A percentile compares a stretch with the other conserved stretches of the same genome.
These are phyloP conservation scores for Octopus bimaculoides DNA, from an alignment of 1,140 invertebrate species.

Conservation along the genomic window DNA sequence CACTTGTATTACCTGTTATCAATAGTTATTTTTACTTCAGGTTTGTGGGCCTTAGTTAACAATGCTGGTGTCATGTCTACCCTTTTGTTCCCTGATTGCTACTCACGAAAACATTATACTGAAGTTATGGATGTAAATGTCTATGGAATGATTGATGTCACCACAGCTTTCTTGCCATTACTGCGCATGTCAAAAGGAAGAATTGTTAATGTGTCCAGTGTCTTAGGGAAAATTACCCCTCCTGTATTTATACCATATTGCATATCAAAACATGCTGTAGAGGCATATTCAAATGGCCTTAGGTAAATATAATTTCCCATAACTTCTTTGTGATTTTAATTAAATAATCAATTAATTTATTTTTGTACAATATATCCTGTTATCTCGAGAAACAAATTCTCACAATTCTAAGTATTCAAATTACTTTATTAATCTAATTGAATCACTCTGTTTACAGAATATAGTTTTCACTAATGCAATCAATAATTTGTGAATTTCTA, in stretches of 20 bases:
- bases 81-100: constrained; percentile 12
- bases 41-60: constrained; percentile 28
- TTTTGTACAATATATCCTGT: not conserved
- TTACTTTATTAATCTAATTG: too few relatives aligned
- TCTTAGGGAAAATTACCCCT: constrained; percentile 18
- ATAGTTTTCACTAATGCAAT: too few relatives aligned
- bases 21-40: constrained; percentile 5
- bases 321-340: not conserved
- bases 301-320: constrained; percentile 21
- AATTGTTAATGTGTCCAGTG: constrained; percentile 21
- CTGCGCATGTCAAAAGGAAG: constrained; percentile 19
- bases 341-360: constrained; percentile 1
- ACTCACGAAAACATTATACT: constrained; percentile 9
- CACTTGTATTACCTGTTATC: too few relatives aligned
- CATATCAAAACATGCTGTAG: constrained; percentile 36
- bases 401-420: too few relatives aligned
- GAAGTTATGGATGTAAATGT: constrained; percentile 18
- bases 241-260: constrained; percentile 24
- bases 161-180: constrained; percentile 22
- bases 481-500: too few relatives aligned
- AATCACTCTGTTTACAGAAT: too few relatives aligned
- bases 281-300: constrained; percentile 32
- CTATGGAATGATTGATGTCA: constrained; percentile 23
- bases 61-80: constrained; percentile 19
- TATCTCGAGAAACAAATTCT: too few relatives aligned